Evolutionary conservation across 2,888 invertebrate genomes (phyloP).

Genomic region (Teleogryllus oceanicus): DNA sequence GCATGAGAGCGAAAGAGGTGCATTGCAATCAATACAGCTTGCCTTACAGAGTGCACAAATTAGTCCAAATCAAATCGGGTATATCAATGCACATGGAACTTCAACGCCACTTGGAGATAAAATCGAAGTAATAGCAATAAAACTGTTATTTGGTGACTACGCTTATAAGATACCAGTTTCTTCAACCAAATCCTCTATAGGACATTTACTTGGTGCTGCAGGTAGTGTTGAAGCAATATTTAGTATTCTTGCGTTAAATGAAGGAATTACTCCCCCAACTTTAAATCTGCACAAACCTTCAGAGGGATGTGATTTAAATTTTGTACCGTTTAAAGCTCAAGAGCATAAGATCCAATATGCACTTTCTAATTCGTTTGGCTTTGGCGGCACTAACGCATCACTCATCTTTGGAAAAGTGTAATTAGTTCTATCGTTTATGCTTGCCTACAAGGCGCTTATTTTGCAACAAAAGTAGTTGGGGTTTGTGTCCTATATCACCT

Average conservation of each 20-base stretch:
- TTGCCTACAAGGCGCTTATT: too few species aligned
- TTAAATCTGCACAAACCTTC: not conserved
- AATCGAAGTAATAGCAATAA: slow-evolving; percentile 39
- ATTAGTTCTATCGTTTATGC: too few species aligned
- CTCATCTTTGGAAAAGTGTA: too few species aligned
- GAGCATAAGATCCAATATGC: not conserved
- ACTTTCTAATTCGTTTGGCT: slow-evolving; percentile 12
- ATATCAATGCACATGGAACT: slow-evolving; percentile 58
- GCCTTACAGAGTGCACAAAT: slow-evolving; percentile 47
- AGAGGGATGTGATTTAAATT: not conserved
- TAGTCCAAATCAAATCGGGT: slow-evolving; percentile 43
- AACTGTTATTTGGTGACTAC: slow-evolving; percentile 19
- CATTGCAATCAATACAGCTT: slow-evolving; percentile 47
- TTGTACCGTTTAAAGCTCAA: not conserved
- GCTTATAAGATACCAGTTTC: not conserved
- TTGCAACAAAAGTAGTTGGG: too few species aligned
- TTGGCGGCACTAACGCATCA: not conserved
- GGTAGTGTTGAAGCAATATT: not conserved
- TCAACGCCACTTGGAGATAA: slow-evolving; percentile 55
- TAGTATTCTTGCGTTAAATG: not conserved
- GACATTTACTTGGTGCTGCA: slow-evolving; percentile 22
- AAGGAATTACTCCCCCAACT: not conserved
- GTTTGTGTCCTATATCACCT: too few species aligned
- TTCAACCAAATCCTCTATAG: slow-evolving; percentile 19
- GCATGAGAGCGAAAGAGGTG: slow-evolving; percentile 50